These are phyloP conservation scores for Progne subis DNA, from an alignment of 2,113 vertebrate species.

Conservation along the genomic window DNA sequence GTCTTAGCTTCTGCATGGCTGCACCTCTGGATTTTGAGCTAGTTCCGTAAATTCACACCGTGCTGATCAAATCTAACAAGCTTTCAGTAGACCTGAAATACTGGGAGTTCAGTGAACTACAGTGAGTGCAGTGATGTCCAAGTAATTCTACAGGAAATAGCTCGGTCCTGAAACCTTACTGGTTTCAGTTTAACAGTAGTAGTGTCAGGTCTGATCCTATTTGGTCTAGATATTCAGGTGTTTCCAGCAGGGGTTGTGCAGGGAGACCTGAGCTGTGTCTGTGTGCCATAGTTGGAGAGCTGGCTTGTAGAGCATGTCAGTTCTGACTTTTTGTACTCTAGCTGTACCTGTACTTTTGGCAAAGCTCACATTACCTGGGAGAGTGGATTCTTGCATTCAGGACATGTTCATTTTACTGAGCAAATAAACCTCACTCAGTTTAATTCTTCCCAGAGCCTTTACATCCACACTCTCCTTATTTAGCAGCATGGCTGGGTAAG, in stretches of 20 bases:
- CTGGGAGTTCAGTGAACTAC: not conserved
- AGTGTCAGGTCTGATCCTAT: not conserved
- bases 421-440: not conserved
- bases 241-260: not conserved
- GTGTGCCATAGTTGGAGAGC: not conserved
- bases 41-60: accelerated
- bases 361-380: not conserved
- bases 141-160: not conserved
- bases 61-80: not conserved
- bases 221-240: not conserved
- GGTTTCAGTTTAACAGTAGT: not conserved
- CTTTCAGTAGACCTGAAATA: not conserved
- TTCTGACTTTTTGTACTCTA: not conserved
- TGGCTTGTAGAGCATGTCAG: not conserved
- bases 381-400: not conserved
- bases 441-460: not conserved
- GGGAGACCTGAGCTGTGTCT: not conserved
- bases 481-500: not conserved
- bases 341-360: not conserved
- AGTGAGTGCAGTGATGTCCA: not conserved
- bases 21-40: not conserved
- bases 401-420: not conserved
- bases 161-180: not conserved
- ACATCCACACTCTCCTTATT: not conserved
- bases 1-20: not conserved